These are phyloP conservation scores for Dendroctonus valens DNA, from an alignment of 1,140 invertebrate species.

Conservation along the genomic window DNA sequence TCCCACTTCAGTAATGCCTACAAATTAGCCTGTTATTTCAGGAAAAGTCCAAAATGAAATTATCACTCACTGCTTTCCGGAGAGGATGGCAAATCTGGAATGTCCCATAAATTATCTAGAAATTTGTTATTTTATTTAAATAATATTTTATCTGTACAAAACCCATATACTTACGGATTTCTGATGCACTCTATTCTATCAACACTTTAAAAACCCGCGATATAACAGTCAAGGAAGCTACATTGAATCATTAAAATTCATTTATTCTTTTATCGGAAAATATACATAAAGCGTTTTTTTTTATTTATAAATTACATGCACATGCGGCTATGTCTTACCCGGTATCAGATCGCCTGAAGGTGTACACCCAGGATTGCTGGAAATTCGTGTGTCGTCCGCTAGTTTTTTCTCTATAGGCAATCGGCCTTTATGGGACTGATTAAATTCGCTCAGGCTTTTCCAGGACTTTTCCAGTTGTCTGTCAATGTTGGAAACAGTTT, in stretches of 20 bases:
- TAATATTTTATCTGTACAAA: neutral
- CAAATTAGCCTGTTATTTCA: conserved; percentile 27
- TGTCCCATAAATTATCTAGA: conserved; percentile 15
- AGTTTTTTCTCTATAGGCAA: conserved; percentile 36
- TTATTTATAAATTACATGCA: neutral
- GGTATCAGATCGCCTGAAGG: conserved; percentile 19
- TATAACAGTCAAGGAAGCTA: neutral
- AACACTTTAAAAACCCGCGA: neutral
- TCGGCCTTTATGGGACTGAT: conserved; percentile 43
- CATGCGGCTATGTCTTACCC: conserved; percentile 17
- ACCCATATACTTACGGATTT: neutral
- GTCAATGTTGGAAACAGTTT: conserved; percentile 24
- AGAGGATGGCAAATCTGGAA: neutral
- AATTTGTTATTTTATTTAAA: conserved; percentile 9
- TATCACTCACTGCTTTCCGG: conserved; percentile 18
- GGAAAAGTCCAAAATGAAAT: conserved; percentile 27
- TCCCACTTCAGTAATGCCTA: neutral
- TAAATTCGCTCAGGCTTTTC: conserved; percentile 42
- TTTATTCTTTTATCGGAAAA: conserved; percentile 5
- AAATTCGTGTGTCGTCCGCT: neutral
- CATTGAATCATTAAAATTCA: conserved; percentile 11
- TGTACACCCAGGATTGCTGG: conserved; percentile 5
- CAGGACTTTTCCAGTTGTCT: conserved; percentile 43
- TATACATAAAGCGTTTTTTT: conserved; percentile 7
- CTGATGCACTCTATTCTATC: neutral